Evolutionary conservation across 2,113 vertebrate genomes (phyloP).

Genomic region (Sardina pilchardus): DNA sequence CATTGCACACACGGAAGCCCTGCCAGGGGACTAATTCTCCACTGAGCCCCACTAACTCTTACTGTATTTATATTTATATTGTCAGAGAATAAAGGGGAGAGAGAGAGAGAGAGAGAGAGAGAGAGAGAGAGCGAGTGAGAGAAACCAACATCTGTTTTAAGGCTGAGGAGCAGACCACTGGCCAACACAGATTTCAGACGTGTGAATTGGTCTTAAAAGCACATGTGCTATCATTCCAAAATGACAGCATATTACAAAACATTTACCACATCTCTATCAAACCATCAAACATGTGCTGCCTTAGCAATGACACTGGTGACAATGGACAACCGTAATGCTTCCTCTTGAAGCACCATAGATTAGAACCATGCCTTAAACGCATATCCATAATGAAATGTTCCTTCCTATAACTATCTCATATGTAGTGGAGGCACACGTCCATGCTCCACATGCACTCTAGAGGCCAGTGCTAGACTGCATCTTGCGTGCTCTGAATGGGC

Average conservation of each 20-base stretch:
- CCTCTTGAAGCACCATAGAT: background rate
- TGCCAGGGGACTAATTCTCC: background rate
- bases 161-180: background rate
- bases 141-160: background rate
- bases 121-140: background rate
- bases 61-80: background rate
- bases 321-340: background rate
- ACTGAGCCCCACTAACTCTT: background rate
- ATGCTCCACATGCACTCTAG: background rate
- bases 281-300: too few species aligned
- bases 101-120: constrained; percentile 8
- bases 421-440: too few species aligned
- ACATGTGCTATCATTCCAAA: too few species aligned
- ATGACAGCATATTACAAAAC: background rate
- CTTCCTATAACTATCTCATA: background rate
- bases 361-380: background rate
- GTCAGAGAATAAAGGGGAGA: background rate
- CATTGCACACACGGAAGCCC: background rate
- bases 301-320: background rate
- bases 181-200: background rate
- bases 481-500: background rate
- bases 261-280: background rate
- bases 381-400: background rate
- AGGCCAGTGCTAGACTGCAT: background rate
- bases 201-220: background rate